Conservation (phyloP, 1,140 invertebrate species). For the Tyrophagus putrescentiae region DNA sequence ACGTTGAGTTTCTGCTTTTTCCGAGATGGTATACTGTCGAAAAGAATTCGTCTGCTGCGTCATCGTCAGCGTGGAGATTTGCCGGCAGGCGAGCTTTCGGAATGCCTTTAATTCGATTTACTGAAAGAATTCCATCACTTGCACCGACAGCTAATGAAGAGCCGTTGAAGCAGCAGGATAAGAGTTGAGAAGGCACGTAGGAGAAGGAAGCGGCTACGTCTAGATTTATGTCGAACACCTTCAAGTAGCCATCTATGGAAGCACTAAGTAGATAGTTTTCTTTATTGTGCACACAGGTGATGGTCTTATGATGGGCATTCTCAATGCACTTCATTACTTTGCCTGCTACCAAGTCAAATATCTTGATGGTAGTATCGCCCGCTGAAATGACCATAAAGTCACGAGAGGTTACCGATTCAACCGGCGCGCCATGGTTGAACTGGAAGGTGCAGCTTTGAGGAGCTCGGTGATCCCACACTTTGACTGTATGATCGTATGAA, state of each 20-base stretch:
- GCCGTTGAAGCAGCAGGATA: constrained; percentile 11
- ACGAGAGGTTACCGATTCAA: constrained; percentile 53
- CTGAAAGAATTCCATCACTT: constrained; percentile 18
- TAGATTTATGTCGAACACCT: constrained; percentile 21
- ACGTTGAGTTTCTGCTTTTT: background rate
- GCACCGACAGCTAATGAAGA: constrained; percentile 21
- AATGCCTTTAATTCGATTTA: constrained; percentile 8
- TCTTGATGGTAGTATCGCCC: constrained; percentile 75
- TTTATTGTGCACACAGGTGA: constrained; percentile 67
- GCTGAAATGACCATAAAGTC: constrained; percentile 21
- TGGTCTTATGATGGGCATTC: constrained; percentile 74
- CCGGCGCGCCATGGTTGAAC: constrained; percentile 73
- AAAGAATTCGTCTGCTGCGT: background rate
- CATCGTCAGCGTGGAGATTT: background rate
- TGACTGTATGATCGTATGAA: constrained; percentile 80
- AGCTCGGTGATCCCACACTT: constrained; percentile 67
- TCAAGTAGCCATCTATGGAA: constrained; percentile 56
- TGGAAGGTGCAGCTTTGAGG: constrained; percentile 44
- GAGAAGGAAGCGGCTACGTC: constrained; percentile 12
- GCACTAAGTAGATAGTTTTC: constrained; percentile 67
- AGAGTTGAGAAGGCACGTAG: constrained; percentile 21
- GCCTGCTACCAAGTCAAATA: constrained; percentile 81
- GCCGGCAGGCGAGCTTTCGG: background rate
- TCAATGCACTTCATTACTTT: constrained; percentile 59
- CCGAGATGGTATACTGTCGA: background rate